Base-by-base conservation (phyloP, 2,113 vertebrate genomes). In the Erpornis zantholeuca region DNA sequence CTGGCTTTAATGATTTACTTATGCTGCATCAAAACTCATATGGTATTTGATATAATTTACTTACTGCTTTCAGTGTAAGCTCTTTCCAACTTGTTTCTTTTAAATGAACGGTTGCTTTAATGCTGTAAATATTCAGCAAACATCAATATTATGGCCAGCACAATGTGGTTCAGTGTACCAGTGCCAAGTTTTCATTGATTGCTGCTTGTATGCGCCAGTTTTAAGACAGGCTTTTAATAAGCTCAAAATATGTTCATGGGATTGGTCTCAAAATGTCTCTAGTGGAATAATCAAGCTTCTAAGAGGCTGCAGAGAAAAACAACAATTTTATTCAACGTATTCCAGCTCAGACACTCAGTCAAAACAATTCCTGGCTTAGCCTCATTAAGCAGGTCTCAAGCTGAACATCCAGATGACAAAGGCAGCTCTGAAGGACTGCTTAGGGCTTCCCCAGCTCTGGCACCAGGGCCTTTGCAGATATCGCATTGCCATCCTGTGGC, bases 171-270 rank as follows among this genome's bases (percentile, higher is more conserved):
- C 92, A 94, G 68, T 81, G 52, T 80, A 60, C 36, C 87, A 53
- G 76, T 90, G 88, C 97, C 96, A 95, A 90, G 71, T 90, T 49
- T 94, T 96, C 91, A 90, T 91, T 97, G 96, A 97, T 96, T 94
- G 88, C 75, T 94, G 78, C 93, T 91, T 68, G 28, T 45, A 73
- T 50, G 90, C 56, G 96, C 96, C 96, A 97, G 76, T 96, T 94
- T 95, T 88, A 88, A 94, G 89, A 94, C 97, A 97, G 69, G 70
- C 77, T 96, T 97, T 97, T 95, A 97, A 97, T 97, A 97, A 97
- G 91, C 94, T 96, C 81, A 78, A 96, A 97, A 77, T 88, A 94
- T 93, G 86, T 95, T 96, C 87, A 92, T 60, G 82, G 86, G 85
- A 91, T 94, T 95, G 88, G 90, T 93, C 95, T 97, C 92, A 96